Conservation (phyloP, 2,888 invertebrate genomes). For the Tachina grossa region DNA sequence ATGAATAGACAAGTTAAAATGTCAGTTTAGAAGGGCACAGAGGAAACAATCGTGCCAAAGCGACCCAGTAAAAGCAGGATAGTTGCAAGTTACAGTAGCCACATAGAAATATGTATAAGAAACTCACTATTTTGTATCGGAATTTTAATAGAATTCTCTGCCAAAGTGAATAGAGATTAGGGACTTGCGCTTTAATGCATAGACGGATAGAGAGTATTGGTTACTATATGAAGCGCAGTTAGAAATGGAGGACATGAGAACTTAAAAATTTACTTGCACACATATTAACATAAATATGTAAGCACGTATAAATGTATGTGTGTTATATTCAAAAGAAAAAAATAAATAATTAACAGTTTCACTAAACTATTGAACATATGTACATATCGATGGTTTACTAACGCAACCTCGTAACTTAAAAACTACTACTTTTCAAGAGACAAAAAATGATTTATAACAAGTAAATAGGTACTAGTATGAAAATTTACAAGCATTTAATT, state of each 20-base stretch:
- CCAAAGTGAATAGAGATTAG: background rate
- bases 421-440: too few species aligned
- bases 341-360: too few species aligned
- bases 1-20: constrained; percentile 37
- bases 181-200: constrained; percentile 53
- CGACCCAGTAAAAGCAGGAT: constrained; percentile 70
- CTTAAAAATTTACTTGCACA: background rate
- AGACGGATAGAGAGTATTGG: background rate
- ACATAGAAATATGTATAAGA: constrained; percentile 3
- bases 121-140: constrained; percentile 19
- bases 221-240: background rate
- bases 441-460: too few species aligned
- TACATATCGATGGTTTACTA: too few species aligned
- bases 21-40: constrained; percentile 15
- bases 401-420: too few species aligned
- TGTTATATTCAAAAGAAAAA: too few species aligned
- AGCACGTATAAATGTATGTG: background rate
- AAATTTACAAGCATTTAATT: too few species aligned
- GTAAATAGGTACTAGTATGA: too few species aligned
- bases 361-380: too few species aligned
- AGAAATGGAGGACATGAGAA: background rate
- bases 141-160: constrained; percentile 32
- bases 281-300: background rate
- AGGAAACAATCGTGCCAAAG: constrained; percentile 31
- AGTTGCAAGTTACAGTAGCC: constrained; percentile 63